Conservation (phyloP, 2,888 invertebrate genomes). For the Rhingia campestris region DNA sequence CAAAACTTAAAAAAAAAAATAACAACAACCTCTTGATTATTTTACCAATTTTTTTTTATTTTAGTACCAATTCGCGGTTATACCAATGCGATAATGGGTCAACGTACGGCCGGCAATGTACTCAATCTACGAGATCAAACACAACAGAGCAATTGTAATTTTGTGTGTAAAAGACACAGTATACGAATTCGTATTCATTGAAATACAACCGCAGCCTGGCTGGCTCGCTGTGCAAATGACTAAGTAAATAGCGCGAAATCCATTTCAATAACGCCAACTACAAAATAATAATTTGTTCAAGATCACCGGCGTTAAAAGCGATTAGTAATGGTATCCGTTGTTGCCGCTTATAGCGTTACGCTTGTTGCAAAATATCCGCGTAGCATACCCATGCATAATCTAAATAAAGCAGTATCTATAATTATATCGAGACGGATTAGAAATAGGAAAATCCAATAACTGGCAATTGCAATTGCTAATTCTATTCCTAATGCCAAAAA, state of each 20-base stretch:
- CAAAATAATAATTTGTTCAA: slow-evolving; percentile 18
- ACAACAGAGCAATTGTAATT: too few species aligned
- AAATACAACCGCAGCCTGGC: not conserved
- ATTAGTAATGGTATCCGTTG: slow-evolving; percentile 30
- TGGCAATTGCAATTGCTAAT: not conserved
- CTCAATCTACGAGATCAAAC: too few species aligned
- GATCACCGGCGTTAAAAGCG: slow-evolving; percentile 14
- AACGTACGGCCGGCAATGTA: too few species aligned
- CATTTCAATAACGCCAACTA: not conserved
- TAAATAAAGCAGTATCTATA: not conserved
- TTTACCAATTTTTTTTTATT: too few species aligned
- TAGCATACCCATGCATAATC: slow-evolving; percentile 4
- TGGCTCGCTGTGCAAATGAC: not conserved
- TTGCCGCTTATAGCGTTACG: slow-evolving; percentile 3
- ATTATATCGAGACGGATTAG: not conserved
- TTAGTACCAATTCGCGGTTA: too few species aligned
- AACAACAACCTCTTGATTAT: too few species aligned
- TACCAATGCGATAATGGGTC: too few species aligned
- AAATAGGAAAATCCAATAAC: slow-evolving; percentile 18
- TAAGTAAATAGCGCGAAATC: slow-evolving; percentile 1
- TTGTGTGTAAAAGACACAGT: too few species aligned
- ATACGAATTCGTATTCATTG: not conserved
- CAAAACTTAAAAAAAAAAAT: too few species aligned
- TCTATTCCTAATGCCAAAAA: too few species aligned
- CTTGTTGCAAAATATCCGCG: slow-evolving; percentile 15